A percentile compares a stretch with the other conserved stretches of the same genome.
Conservation (phyloP, 2,888 invertebrate species). For the Latheticus oryzae region DNA sequence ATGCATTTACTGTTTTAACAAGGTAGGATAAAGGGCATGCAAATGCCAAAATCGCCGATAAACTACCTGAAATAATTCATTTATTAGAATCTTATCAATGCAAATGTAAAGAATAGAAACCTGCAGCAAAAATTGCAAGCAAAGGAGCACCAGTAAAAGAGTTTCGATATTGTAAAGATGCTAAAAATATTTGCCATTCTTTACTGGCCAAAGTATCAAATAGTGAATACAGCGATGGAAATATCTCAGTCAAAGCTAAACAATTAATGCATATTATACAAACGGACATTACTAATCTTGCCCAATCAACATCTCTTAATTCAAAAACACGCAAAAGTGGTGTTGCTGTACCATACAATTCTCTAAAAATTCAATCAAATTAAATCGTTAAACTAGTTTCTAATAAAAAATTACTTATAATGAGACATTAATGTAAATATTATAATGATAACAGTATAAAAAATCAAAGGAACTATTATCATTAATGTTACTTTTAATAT, state of each 20-base stretch:
- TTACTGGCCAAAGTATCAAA: conserved; percentile 71
- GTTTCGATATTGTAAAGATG: conserved; percentile 72
- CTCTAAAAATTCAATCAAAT: conserved; percentile 60
- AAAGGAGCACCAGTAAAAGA: conserved; percentile 73
- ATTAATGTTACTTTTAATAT: conserved; percentile 57
- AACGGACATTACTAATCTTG: conserved; percentile 71
- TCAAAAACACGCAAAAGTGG: conserved; percentile 72
- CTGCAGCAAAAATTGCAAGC: conserved; percentile 73
- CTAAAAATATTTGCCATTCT: conserved; percentile 73
- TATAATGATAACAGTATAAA: conserved; percentile 60
- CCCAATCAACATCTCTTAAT: conserved; percentile 72
- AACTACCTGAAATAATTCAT: conserved; percentile 66
- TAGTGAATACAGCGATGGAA: conserved; percentile 69
- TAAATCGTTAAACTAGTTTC: not conserved
- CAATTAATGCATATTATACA: conserved; percentile 72
- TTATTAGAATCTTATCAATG: not conserved
- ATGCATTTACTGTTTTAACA: conserved; percentile 71
- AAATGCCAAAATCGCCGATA: conserved; percentile 73
- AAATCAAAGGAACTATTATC: conserved; percentile 61
- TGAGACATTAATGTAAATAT: conserved; percentile 66
- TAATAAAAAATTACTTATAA: conserved; percentile 60
- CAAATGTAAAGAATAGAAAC: conserved; percentile 58
- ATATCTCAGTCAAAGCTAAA: conserved; percentile 73
- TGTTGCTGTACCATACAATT: conserved; percentile 70
- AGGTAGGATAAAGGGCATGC: conserved; percentile 73